Evolutionary conservation across 2,888 invertebrate genomes (phyloP), one percentile per base, ranked within the genome.

Genomic region (Pheosia tremula): DNA sequence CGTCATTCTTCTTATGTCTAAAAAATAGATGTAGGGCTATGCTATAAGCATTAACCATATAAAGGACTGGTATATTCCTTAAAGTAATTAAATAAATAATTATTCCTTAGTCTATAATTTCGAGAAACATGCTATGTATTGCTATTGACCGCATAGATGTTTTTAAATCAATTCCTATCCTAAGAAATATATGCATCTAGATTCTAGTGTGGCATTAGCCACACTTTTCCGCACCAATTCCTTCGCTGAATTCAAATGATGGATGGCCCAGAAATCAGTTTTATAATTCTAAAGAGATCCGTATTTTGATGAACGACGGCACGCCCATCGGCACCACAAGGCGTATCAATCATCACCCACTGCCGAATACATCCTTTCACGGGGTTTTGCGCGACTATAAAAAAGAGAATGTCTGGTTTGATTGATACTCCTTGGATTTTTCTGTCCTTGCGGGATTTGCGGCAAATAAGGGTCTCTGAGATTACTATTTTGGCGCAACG

Each of bases 401-500:
- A 73, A 71, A 80, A 66, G 67, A 68, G 61, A 76, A 64, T 69
- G 72, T 75, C 73, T 65, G 64, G 56, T 66, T 80, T 80, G 82
- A 80, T 80, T 80, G 77, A 78, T 81, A 74, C 66, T 63, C 59
- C 61, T 62, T 38, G 67, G 64, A 68, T 69, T 95, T 64, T 68
- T 67, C 59, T 60, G 62, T 45, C 52, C 57, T 62, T 67, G 59
- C 59, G 61, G 57, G 56, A 53, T 56, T 62, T 67, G 59, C 59
- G 61, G 57, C 55, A 53, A 24, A 65, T 59, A 56, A 47, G 57
- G 59, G 64, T 4, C 63, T 67, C 71, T 71, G 67, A 47, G n/a
- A 57, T 41, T 62, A 73, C 56, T 68, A 60, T 62, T 64, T 50
- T 24, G 10, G 54, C 47, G 36, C 45, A 52, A 49, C 4, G 13